Evolutionary conservation across 92 coral and sea anemone species (phyloP), one percentile per base, ranked within the genome.

Genomic region (Epizoanthus ramosus): DNA sequence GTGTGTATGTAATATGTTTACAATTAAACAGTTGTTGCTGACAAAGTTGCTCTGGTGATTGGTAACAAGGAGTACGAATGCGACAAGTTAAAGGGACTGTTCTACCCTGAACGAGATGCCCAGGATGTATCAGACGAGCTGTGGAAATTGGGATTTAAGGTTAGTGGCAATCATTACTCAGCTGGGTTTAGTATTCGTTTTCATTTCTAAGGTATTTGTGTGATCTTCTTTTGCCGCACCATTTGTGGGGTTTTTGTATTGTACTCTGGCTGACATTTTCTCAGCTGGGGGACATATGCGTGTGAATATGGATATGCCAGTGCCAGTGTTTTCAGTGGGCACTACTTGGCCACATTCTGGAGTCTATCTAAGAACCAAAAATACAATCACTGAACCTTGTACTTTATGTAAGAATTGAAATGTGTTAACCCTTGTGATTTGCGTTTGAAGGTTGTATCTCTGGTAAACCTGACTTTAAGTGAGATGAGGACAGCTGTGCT

Each of bases 1-100:
- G n/a, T 79, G 59, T 22, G 15, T 52, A 18, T 22, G 15, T 52
- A 18, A 47, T 25, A n/a, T 31, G 8, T 5, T 41, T 37, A 39
- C 18, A 35, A 37, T 45, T 47, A 8, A 9, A 47, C 81, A 96
- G 98, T 75, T 70, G 98, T 94, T 16, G 87, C 99, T 57, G 99
- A 94, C 82, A 96, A 96, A 74, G 99, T 96, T 68, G 99, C 99
- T 3, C 67, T 96, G 43, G 98, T 96, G 63, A 96, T 96, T 79
- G 99, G 99, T 13, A 96, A 96, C 81, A 88, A 91, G 75, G 88
- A 93, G 3, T 96, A 96, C 61, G 89, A 83, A n/a, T 89, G 93
- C 50, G 71, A 86, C 7, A 92, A 87, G 65, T 70, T 96, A 3
- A 81, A 83, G 63, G 98, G 96, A 0, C 80, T 96, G 57, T 85